A percentile compares a stretch with the other conserved stretches of the same genome.
Conservation (phyloP, 2,113 vertebrate genomes). For the Neofelis nebulosa region DNA sequence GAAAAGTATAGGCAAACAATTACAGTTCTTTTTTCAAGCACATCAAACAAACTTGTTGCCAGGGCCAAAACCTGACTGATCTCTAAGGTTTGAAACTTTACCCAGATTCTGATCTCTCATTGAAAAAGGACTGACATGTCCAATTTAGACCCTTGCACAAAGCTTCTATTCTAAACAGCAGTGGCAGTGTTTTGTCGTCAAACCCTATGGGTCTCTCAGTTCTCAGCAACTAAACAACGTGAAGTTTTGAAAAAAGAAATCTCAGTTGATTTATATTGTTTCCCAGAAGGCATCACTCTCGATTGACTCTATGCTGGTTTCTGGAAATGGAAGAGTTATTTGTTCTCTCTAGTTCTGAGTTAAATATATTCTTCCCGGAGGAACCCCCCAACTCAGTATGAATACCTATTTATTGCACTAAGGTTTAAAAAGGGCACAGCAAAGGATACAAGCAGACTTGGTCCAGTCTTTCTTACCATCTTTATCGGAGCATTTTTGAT, state of each 20-base stretch:
- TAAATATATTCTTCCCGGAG: background rate
- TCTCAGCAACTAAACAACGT: background rate
- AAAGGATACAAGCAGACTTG: background rate
- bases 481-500: background rate
- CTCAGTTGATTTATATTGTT: background rate
- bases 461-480: background rate
- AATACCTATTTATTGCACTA: background rate
- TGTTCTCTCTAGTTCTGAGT: background rate
- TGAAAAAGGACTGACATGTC: background rate
- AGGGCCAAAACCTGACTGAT: background rate
- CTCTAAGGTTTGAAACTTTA: background rate
- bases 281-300: background rate
- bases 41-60: slow-evolving; percentile 4
- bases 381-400: background rate
- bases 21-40: background rate
- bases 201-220: background rate
- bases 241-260: background rate
- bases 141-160: slow-evolving; percentile 7
- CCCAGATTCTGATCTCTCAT: slow-evolving; percentile 24
- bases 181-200: background rate
- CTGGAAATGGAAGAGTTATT: background rate
- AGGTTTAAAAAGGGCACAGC: background rate
- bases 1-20: background rate
- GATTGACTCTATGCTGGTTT: background rate
- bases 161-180: background rate